Conservation (phyloP, 2,113 vertebrate genomes). For the Hirundichthys speculiger region DNA sequence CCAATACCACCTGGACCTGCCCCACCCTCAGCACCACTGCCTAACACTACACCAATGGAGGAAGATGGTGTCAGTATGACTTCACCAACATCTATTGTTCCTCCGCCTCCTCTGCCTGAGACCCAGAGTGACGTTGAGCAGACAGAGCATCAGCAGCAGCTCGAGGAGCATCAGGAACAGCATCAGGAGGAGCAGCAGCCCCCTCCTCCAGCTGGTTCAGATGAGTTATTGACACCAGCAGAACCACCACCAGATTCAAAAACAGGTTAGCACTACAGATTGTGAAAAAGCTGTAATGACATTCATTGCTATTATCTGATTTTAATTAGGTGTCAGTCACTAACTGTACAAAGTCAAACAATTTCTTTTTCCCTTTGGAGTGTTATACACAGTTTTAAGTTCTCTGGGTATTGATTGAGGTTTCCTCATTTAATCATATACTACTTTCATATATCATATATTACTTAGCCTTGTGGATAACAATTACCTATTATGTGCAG, state of each 20-base stretch:
- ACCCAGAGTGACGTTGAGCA: conserved; percentile 62
- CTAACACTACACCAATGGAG: conserved; percentile 65
- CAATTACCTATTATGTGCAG: conserved; percentile 38
- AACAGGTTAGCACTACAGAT: conserved; percentile 53
- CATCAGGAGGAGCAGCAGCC: conserved; percentile 35
- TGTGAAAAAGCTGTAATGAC: background rate
- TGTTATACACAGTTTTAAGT: background rate
- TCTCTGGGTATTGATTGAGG: background rate
- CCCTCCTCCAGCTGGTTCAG: conserved; percentile 60
- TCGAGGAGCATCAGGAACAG: conserved; percentile 46
- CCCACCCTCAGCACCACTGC: conserved; percentile 32
- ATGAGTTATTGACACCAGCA: conserved; percentile 62
- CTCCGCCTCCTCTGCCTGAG: conserved; percentile 70
- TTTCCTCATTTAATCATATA: background rate
- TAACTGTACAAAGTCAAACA: background rate
- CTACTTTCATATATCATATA: no score
- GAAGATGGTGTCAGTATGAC: conserved; percentile 53
- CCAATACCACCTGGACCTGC: conserved; percentile 20
- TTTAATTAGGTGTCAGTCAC: background rate
- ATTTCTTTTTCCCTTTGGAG: background rate
- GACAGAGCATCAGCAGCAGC: conserved; percentile 51
- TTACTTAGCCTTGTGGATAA: no score
- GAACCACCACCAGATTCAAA: conserved; percentile 51
- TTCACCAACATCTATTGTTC: conserved; percentile 45
- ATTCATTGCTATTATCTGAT: background rate